These are phyloP conservation scores for Agonum fuliginosum DNA, from an alignment of 2,888 invertebrate genomes.

Conservation along the genomic window DNA sequence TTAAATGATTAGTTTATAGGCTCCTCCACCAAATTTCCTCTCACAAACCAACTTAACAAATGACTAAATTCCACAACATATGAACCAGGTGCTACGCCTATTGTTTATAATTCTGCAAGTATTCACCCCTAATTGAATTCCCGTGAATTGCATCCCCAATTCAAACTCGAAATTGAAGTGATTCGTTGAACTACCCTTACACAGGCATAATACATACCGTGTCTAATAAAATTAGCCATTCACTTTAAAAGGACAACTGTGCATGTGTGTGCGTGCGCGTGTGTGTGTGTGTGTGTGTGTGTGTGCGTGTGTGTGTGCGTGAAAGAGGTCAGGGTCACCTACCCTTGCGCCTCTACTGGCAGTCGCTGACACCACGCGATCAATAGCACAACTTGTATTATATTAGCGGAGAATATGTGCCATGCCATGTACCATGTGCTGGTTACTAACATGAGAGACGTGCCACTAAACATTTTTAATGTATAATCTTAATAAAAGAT, in stretches of 20 bases:
- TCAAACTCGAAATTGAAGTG: too few species aligned
- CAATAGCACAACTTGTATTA: conserved; percentile 43
- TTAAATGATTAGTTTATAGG: too few species aligned
- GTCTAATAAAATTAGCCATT: conserved; percentile 20
- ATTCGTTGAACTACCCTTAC: too few species aligned
- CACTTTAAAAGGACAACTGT: conserved; percentile 11
- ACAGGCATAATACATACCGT: too few species aligned
- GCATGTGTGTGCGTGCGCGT: background rate
- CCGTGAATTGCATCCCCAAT: background rate
- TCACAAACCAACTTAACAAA: too few species aligned
- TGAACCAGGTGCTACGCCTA: too few species aligned
- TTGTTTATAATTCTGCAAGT: too few species aligned
- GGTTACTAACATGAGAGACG: too few species aligned
- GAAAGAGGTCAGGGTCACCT: conserved; percentile 32
- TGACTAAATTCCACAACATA: too few species aligned
- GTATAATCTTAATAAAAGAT: too few species aligned
- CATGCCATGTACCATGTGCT: background rate
- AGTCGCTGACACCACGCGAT: conserved; percentile 22
- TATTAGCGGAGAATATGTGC: conserved; percentile 40
- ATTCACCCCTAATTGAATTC: background rate
- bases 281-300: background rate
- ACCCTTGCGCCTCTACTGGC: conserved; percentile 19
- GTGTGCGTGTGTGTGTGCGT: background rate
- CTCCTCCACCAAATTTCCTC: too few species aligned
- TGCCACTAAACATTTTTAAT: too few species aligned